These are phyloP conservation scores for Caenorhabditis inopinata DNA, from an alignment of 1,140 invertebrate genomes.

Conservation along the genomic window DNA sequence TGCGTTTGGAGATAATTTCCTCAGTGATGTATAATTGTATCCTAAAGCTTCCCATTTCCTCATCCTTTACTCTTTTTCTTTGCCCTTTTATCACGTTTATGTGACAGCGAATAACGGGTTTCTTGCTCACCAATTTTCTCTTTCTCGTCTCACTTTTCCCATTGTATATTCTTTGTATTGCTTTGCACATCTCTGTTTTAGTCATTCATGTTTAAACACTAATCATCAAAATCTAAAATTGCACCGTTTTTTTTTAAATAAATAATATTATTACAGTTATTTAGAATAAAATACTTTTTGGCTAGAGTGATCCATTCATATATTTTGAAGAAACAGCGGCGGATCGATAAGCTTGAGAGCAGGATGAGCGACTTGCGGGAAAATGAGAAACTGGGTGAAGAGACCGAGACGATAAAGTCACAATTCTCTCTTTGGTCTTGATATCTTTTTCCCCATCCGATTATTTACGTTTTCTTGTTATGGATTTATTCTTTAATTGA, in stretches of 20 bases:
- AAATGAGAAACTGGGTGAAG: neutral
- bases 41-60: neutral
- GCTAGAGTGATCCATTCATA: conserved; percentile 18
- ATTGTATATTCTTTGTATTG: neutral
- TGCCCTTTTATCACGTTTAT: neutral
- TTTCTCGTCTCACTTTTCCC: neutral
- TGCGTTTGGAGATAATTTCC: conserved; percentile 29
- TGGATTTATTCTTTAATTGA: too few relatives aligned
- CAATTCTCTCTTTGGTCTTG: too few relatives aligned
- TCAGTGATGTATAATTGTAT: conserved; percentile 36
- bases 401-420: conserved; percentile 12
- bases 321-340: neutral
- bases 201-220: neutral
- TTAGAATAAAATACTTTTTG: neutral
- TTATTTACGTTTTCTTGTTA: too few relatives aligned
- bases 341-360: conserved; percentile 21
- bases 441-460: too few relatives aligned
- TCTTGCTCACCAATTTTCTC: neutral
- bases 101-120: conserved; percentile 13
- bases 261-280: too few relatives aligned
- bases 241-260: too few relatives aligned
- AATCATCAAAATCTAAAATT: too few relatives aligned
- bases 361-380: neutral
- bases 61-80: conserved; percentile 6
- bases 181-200: neutral